phyloP scores from a whole-genome alignment of 2,888 invertebrate genomes.

The Chorisops tibialis region DNA sequence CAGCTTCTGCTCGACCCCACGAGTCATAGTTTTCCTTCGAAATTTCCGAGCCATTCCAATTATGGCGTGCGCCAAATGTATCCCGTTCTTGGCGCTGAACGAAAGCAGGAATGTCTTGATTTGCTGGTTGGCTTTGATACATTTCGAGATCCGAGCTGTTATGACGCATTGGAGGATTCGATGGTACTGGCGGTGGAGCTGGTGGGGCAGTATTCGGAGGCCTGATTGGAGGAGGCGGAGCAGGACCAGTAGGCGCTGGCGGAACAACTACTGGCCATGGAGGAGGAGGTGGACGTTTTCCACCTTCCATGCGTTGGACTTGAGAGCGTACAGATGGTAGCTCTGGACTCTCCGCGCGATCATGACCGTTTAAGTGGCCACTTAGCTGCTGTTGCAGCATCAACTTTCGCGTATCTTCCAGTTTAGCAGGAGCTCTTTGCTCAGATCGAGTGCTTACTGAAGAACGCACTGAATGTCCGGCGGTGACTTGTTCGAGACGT shows the following conservation, averaged over 20 bases:
- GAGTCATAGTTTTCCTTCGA: constrained; percentile 44
- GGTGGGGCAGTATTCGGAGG: constrained; percentile 56
- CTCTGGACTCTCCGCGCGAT: constrained; percentile 38
- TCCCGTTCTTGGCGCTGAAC: constrained; percentile 70
- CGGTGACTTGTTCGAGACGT: constrained; percentile 81
- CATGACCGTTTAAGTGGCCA: constrained; percentile 50
- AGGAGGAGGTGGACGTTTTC: constrained; percentile 57
- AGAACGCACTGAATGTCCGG: constrained; percentile 79
- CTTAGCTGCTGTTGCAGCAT: constrained; percentile 83
- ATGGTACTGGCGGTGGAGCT: constrained; percentile 64
- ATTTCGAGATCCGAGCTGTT: constrained; percentile 36
- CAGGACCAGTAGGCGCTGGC: constrained; percentile 59
- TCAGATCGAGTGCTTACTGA: constrained; percentile 70
- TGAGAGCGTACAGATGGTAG: constrained; percentile 54
- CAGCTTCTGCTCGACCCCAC: constrained; percentile 54
- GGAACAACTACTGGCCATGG: constrained; percentile 67
- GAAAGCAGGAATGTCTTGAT: constrained; percentile 55
- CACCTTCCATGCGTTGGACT: constrained; percentile 60
- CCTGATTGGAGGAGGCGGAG: constrained; percentile 59
- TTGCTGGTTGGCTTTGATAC: constrained; percentile 46
- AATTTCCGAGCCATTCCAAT: constrained; percentile 52
- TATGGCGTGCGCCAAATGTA: constrained; percentile 70
- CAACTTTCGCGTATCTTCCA: constrained; percentile 81
- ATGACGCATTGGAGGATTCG: constrained; percentile 56
- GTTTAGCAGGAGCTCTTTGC: constrained; percentile 70